phyloP scores from a whole-genome alignment of 2,113 vertebrate species.

The Salvelinus fontinalis region DNA sequence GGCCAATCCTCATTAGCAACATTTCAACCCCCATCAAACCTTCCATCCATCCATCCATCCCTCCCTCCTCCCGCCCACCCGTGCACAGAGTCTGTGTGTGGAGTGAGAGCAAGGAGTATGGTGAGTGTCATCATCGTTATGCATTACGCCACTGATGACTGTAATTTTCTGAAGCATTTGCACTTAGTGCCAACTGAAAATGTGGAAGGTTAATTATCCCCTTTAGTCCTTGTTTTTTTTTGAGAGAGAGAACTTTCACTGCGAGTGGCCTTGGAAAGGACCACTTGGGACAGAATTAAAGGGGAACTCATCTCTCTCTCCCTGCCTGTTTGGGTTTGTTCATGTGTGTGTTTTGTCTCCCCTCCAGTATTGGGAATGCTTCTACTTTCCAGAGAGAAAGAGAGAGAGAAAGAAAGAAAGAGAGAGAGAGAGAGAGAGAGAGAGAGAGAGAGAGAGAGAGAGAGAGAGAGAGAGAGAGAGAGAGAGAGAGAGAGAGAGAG shows the following conservation, averaged over 20 bases:
- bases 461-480: too few species aligned
- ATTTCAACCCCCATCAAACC: background rate
- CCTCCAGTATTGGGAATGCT: too few species aligned
- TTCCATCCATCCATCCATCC: background rate
- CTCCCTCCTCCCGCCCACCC: background rate
- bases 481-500: too few species aligned
- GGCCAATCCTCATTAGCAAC: too few species aligned
- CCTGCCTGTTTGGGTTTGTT: too few species aligned
- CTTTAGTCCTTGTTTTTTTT: background rate
- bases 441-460: too few species aligned
- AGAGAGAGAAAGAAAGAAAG: too few species aligned
- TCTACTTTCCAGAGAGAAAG: background rate
- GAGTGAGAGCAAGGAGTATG: background rate
- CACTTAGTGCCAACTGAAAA: background rate
- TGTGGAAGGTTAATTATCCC: background rate
- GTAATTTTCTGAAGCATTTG: slow-evolving; percentile 21
- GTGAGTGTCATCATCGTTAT: slow-evolving; percentile 1
- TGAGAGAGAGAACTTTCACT: background rate
- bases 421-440: too few species aligned
- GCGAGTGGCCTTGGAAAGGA: too few species aligned
- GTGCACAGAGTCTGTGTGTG: background rate
- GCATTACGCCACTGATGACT: background rate
- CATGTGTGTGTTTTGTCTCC: too few species aligned
- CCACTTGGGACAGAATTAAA: too few species aligned
- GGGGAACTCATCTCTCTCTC: too few species aligned